Base-by-base conservation (phyloP, 2,888 invertebrate genomes). In the Boloria euphrosyne region DNA sequence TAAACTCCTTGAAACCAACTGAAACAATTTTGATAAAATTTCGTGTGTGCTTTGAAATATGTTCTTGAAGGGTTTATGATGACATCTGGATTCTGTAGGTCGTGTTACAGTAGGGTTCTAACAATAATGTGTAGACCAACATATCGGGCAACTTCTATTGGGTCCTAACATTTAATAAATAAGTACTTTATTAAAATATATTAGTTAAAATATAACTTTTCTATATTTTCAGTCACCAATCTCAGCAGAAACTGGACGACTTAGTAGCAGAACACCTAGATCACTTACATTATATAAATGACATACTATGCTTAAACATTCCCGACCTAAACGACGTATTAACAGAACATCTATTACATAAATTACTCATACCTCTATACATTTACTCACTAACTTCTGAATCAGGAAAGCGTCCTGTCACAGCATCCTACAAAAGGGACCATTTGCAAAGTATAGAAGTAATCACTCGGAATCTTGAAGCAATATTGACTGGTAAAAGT, bases 231-330 rank as follows among this genome's bases (percentile, higher is more conserved):
- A 98, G 98, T 86, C 97, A 98, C 82, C 96, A 97, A 89, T 97
- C 97, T 18, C 96, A 97, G 81, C 96, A 97, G 78, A 95, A 97
- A 78, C 93, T 99, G 58, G 95, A 98, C 13, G 98, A 98, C 87
- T 90, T 99, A 71, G 98, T 99, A 2, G 99, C 98, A 0, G 99
- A 99, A 87, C 99, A 99, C 86, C 91, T 99, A 73, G 99, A 99
- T 87, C 98, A 99, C 84, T 93, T 99, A 14, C 99, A 99, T 88
- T 99, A 99, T 85, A 93, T 99, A 65, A 99, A 99, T 82, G 99
- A 99, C 82, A 99, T 99, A 76, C 93, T 99, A 18, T 95, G 97
- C 79, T 93, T 99, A 66, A 96, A 97, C 83, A 98, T 99, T 76
- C 95, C 96, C 61, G 97, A 97, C 80, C 93, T 99, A 63, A 99